Evolutionary conservation across 2,113 vertebrate genomes (phyloP), one percentile per base, ranked within the genome.

Genomic region (Spizaetus ornatus): DNA sequence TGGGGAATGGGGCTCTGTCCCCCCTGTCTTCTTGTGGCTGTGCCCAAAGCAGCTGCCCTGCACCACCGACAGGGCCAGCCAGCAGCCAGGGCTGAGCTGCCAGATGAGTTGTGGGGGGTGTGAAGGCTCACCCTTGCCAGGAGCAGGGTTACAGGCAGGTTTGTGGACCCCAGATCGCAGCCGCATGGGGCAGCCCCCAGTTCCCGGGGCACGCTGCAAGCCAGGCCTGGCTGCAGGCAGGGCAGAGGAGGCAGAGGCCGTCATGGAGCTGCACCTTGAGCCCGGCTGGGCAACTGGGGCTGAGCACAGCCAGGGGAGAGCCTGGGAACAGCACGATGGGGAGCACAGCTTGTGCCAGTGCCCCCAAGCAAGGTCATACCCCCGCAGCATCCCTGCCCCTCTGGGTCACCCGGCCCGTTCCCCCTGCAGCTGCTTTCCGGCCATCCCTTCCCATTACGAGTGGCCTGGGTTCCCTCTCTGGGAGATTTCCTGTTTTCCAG

Each of bases 401-500:
- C 16, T 1, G 3, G 21, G 42, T 62, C n/a, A 29, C 13, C 32
- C 5, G 4, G 18, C 79, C 11, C 4, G 18, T 58, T 55, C 45
- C 32, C 53, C 36, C 42, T 4, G 13, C 65, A 47, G 90, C 55
- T 59, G 72, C 48, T 59, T 89, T 82, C 91, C 47, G 8, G 56
- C 69, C 76, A 18, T 13, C 61, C 48, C 47, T 84, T 91, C 93
- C 83, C 7, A 4, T 56, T 31, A 4, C 0, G 1, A 59, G 63
- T 0, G 0, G 32, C 55, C 55, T 4, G 3, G 56, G 53, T 20
- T 79, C 65, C 77, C 73, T 48, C 83, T 74, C 32, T 0, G 26
- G 52, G 69, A 87, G 47, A 20, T 66, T 94, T 96, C 96, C 96
- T 95, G 95, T 96, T 97, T 96, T 84, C 43, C 92, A 84, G 79